Evolutionary conservation across 2,888 invertebrate species (phyloP).

Genomic region (Acholoe squamosa): DNA sequence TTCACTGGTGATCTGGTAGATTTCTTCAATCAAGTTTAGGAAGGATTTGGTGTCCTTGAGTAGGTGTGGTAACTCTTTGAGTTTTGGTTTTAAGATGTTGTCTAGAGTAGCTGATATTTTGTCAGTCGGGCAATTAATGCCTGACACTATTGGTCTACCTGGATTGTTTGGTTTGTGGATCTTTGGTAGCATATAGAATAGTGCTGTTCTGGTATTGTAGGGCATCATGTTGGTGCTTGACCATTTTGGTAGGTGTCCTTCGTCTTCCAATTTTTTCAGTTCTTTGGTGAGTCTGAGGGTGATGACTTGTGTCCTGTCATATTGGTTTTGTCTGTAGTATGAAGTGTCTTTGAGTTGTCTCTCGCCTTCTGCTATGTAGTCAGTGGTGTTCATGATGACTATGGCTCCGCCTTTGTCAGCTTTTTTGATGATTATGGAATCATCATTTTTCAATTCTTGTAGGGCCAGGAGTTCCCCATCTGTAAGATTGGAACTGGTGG

Average conservation of each 20-base stretch:
- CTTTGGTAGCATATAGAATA: too few species aligned
- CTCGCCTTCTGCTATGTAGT: neutral
- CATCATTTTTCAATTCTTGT: neutral
- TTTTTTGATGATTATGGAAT: neutral
- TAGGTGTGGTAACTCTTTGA: neutral
- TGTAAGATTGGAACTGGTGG: neutral
- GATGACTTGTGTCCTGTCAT: neutral
- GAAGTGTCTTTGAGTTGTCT: neutral
- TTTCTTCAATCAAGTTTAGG: neutral
- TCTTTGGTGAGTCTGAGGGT: neutral
- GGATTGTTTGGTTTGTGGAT: too few species aligned
- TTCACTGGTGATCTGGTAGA: neutral
- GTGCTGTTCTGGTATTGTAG: too few species aligned
- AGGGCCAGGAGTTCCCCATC: neutral
- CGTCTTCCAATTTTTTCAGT: neutral
- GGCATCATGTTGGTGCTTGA: neutral
- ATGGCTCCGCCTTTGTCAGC: conserved; percentile 30
- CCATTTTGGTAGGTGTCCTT: neutral
- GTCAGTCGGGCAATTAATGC: too few species aligned
- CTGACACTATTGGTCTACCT: too few species aligned
- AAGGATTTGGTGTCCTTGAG: neutral
- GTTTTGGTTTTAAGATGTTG: neutral
- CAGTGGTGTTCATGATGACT: neutral
- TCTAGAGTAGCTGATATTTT: neutral
- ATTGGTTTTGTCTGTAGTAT: neutral